phyloP scores from a whole-genome alignment of 2,797 vertebrate genomes.

The Pangasius sanitwongsei region DNA sequence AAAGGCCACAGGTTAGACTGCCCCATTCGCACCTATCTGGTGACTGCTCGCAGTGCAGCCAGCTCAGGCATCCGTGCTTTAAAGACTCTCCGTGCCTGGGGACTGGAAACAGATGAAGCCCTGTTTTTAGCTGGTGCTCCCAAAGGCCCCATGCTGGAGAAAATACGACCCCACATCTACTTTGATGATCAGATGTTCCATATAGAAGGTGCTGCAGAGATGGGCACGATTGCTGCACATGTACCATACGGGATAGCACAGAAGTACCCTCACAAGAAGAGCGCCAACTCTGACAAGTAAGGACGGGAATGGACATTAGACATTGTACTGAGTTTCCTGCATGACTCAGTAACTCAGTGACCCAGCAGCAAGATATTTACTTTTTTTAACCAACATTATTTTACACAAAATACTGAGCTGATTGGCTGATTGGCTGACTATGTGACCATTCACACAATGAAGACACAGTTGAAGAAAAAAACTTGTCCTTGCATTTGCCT shows the following conservation, averaged over 20 bases:
- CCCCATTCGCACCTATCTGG: slow-evolving; percentile 93
- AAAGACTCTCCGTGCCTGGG: slow-evolving; percentile 96
- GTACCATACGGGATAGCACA: slow-evolving; percentile 95
- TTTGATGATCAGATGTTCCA: slow-evolving; percentile 99
- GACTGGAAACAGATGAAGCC: slow-evolving; percentile 93
- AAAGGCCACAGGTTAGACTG: slow-evolving; percentile 92
- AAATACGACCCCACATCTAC: slow-evolving; percentile 96
- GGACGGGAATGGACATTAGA: not conserved
- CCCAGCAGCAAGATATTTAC: not conserved
- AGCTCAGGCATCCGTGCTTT: slow-evolving; percentile 95
- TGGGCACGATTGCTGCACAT: slow-evolving; percentile 92
- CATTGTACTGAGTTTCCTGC: not conserved
- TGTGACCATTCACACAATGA: not conserved
- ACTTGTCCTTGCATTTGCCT: not conserved
- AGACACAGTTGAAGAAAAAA: not conserved
- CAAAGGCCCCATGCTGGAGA: slow-evolving; percentile 93
- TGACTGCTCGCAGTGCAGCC: slow-evolving; percentile 92
- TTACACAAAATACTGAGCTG: not conserved
- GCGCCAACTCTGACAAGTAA: slow-evolving; percentile 64
- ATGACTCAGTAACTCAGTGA: not conserved
- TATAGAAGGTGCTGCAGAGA: slow-evolving; percentile 88
- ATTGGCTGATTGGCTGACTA: not conserved
- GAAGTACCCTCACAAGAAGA: slow-evolving; percentile 67
- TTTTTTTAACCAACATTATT: not conserved
- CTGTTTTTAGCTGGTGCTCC: slow-evolving; percentile 93